These are phyloP conservation scores for Pristionchus arcanus DNA, from an alignment of 2,888 invertebrate genomes.

Conservation along the genomic window DNA sequence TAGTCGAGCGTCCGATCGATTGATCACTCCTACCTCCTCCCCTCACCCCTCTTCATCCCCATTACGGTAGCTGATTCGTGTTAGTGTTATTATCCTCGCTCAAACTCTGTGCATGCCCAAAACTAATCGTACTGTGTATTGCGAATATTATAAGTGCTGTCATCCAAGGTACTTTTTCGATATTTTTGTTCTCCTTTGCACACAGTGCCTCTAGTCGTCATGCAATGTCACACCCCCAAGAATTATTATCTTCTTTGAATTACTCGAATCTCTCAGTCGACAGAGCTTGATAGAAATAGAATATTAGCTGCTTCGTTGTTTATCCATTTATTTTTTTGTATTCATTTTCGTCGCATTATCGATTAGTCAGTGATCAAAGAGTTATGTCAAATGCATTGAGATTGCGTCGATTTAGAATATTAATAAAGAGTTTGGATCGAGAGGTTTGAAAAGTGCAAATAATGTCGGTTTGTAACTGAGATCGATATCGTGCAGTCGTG, in stretches of 20 bases:
- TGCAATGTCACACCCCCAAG: not conserved
- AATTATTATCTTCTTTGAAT: not conserved
- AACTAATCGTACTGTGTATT: not conserved
- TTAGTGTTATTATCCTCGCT: not conserved
- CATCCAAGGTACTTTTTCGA: not conserved
- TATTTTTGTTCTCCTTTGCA: not conserved
- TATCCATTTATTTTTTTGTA: not conserved
- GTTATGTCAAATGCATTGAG: not conserved
- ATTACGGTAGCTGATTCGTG: constrained; percentile 40
- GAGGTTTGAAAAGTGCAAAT: not conserved
- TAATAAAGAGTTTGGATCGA: not conserved
- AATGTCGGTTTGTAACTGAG: constrained; percentile 31
- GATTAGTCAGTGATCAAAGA: not conserved
- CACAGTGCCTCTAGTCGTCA: constrained; percentile 14
- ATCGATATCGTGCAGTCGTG: not conserved
- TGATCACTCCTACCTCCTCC: not conserved
- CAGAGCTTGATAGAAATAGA: constrained; percentile 44
- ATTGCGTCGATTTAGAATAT: not conserved
- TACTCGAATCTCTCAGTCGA: not conserved
- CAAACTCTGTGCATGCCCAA: not conserved
- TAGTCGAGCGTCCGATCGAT: not conserved
- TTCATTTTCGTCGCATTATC: not conserved
- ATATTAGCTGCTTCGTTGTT: constrained; percentile 10
- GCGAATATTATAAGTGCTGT: not conserved
- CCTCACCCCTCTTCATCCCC: not conserved